Evolutionary conservation across 2,888 invertebrate genomes (phyloP).

Genomic region (Dorcus hopei): DNA sequence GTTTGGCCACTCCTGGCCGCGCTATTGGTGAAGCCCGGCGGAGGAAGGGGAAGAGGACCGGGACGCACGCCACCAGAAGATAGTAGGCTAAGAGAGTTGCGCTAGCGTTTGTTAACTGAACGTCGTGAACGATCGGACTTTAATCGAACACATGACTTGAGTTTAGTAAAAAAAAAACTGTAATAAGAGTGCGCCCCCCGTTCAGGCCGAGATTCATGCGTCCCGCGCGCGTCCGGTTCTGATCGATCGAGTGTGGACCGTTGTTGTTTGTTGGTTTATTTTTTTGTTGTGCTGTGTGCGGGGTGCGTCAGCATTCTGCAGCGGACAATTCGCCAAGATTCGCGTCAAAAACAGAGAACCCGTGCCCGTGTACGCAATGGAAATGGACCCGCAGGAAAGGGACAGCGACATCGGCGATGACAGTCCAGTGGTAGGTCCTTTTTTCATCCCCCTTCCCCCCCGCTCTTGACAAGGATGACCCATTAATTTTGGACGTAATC

Average conservation of each 20-base stretch:
- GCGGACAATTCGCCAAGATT: conserved; percentile 65
- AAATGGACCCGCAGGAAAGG: conserved; percentile 58
- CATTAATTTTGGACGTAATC: background rate
- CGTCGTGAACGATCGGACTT: conserved; percentile 7
- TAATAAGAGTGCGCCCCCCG: background rate
- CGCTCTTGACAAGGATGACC: background rate
- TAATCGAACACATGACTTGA: conserved; percentile 2
- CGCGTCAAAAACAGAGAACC: conserved; percentile 86
- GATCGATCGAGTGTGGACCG: conserved; percentile 1
- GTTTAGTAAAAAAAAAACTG: background rate
- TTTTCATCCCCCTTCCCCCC: background rate
- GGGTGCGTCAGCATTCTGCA: conserved; percentile 48
- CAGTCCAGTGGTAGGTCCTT: conserved; percentile 47
- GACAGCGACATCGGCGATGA: conserved; percentile 76
- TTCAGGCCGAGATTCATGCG: background rate
- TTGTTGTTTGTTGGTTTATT: conserved; percentile 22
- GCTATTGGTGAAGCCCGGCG: conserved; percentile 31
- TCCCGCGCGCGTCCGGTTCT: background rate
- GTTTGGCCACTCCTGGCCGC: conserved; percentile 41
- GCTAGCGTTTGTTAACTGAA: conserved; percentile 6
- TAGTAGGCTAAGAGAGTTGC: conserved; percentile 14
- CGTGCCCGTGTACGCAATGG: conserved; percentile 83
- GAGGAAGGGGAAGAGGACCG: conserved; percentile 5
- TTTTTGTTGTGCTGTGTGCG: conserved; percentile 35
- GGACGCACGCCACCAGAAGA: conserved; percentile 7